Evolutionary conservation across 2,797 vertebrate genomes (phyloP).

Genomic region (Acipenser transmontanus): DNA sequence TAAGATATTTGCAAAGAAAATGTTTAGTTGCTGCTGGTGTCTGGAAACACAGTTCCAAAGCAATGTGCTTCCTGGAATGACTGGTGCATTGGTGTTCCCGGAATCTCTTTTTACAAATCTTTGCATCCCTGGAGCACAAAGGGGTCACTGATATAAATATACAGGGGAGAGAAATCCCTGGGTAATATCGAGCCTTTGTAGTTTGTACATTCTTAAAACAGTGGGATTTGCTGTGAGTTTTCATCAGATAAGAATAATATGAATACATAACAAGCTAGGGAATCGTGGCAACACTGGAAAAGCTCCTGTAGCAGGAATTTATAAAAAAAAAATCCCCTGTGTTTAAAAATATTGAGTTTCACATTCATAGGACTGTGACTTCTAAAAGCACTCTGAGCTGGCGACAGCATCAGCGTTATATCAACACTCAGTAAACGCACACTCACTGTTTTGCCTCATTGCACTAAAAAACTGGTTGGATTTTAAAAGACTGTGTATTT

Average conservation of each 20-base stretch:
- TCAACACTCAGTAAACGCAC: no score
- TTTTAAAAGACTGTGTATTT: no score
- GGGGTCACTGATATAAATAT: constrained; percentile 14
- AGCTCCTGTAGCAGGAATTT: no score
- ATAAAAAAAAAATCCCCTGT: no score
- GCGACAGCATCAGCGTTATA: no score
- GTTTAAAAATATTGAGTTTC: no score
- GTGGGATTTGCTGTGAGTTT: constrained; percentile 1
- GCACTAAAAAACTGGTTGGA: no score
- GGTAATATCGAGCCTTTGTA: constrained; percentile 9
- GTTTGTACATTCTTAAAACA: constrained; percentile 7
- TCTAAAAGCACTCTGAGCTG: no score
- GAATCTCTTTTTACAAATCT: not conserved
- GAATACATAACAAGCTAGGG: not conserved
- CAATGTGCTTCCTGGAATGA: constrained; percentile 12
- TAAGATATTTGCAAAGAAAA: constrained; percentile 28
- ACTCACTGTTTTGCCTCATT: no score
- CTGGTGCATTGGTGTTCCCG: not conserved
- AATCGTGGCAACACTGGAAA: not conserved
- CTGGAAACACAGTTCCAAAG: constrained; percentile 18
- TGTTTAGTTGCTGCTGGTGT: constrained; percentile 19
- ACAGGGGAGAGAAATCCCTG: constrained; percentile 4
- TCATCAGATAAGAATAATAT: not conserved
- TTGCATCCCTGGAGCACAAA: constrained; percentile 2
- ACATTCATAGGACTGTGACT: no score